Percentiles rank a stretch among this genome's conserved stretches.
Evolutionary conservation across 2,797 vertebrate genomes (phyloP).

Genomic region (Lateolabrax maculatus): DNA sequence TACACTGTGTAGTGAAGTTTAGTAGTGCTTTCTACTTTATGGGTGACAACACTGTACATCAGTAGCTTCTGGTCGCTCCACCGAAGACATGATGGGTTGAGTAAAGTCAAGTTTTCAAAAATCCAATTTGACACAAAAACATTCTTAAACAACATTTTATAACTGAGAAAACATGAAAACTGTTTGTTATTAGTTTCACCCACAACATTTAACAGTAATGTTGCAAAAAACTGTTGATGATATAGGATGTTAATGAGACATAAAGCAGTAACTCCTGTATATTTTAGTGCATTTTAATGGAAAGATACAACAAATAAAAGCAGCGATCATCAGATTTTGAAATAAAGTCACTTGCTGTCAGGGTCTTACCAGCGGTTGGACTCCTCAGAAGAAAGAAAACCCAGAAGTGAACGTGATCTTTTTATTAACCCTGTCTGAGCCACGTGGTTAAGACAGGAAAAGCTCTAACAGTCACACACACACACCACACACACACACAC

Average conservation of each 20-base stretch:
- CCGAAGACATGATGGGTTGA: constrained; percentile 15
- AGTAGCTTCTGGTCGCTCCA: constrained; percentile 67
- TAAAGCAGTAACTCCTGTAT: not conserved
- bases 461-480: constrained; percentile 60
- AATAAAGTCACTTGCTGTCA: constrained; percentile 20
- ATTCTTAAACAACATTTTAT: not conserved
- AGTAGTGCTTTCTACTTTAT: constrained; percentile 99
- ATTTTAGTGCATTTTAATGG: not conserved
- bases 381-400: constrained; percentile 84
- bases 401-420: constrained; percentile 79
- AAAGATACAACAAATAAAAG: constrained; percentile 10
- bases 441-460: constrained; percentile 92
- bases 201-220: not conserved
- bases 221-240: constrained; percentile 8
- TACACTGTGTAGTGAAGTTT: constrained; percentile 97
- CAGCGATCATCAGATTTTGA: not conserved
- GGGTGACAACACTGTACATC: constrained; percentile 99
- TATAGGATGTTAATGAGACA: constrained; percentile 1
- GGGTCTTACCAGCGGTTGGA: constrained; percentile 74
- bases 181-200: not conserved
- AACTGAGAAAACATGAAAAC: not conserved
- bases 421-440: constrained; percentile 87
- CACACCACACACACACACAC: constrained; percentile 16
- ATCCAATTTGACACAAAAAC: not conserved
- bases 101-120: constrained; percentile 20